A percentile compares a stretch with the other conserved stretches of the same genome.
phyloP scores from a whole-genome alignment of 2,797 vertebrate genomes.

The Cyclopterus lumpus region DNA sequence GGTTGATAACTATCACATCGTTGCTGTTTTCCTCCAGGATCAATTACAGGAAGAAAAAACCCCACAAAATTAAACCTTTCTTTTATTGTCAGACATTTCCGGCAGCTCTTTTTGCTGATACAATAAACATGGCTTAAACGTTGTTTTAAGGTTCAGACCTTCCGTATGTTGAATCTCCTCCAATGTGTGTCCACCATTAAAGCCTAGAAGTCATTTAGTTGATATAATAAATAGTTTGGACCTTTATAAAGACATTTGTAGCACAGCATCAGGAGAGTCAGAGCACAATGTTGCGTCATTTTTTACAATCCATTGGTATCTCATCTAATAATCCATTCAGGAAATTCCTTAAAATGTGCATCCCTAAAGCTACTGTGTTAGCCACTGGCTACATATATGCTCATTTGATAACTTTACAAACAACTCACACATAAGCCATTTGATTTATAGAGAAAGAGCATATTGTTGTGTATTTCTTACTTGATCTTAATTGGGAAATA shows the following conservation, averaged over 20 bases:
- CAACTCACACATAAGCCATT: not conserved
- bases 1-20: not conserved
- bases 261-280: not conserved
- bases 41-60: not conserved
- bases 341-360: not conserved
- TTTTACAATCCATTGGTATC: not conserved
- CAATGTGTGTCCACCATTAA: not conserved
- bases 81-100: not conserved
- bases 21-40: not conserved
- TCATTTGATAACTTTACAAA: not conserved
- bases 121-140: not conserved
- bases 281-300: not conserved
- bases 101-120: not conserved
- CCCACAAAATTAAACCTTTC: not conserved
- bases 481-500: not conserved
- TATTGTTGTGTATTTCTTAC: not conserved
- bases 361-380: not conserved
- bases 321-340: not conserved
- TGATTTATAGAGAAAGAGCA: not conserved
- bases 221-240: not conserved
- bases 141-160: not conserved
- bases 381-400: not conserved
- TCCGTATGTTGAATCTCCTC: not conserved
- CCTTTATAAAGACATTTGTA: not conserved
- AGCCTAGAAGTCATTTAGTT: not conserved